phyloP scores from a whole-genome alignment of 1,140 invertebrate species.

The Pseudoatta argentina region DNA sequence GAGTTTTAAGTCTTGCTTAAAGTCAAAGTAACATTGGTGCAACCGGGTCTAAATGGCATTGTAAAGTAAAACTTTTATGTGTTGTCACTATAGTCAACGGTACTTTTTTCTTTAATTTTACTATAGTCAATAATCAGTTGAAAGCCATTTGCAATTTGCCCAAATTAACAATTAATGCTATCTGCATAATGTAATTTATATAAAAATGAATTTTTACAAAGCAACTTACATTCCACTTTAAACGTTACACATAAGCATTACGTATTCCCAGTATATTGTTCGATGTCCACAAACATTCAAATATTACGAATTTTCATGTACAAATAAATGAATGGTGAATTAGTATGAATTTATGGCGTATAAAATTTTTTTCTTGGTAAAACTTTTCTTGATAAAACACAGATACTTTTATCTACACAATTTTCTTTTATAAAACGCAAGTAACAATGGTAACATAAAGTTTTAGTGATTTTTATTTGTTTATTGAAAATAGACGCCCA shows the following conservation, averaged over 20 bases:
- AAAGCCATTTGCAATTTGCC: background rate
- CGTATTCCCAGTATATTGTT: background rate
- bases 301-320: conserved; percentile 19
- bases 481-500: conserved; percentile 22
- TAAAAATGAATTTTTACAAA: conserved; percentile 20
- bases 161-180: background rate
- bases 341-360: background rate
- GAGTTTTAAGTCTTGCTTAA: too few relatives aligned
- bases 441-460: background rate
- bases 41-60: background rate
- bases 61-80: conserved; percentile 22
- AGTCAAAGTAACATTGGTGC: too few relatives aligned
- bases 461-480: background rate
- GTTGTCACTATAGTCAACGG: background rate
- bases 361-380: conserved; percentile 15
- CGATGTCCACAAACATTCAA: conserved; percentile 10
- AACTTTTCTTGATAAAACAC: conserved; percentile 68
- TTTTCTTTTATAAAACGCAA: conserved; percentile 71
- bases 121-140: background rate
- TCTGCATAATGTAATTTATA: background rate
- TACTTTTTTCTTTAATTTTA: background rate
- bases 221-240: conserved; percentile 7
- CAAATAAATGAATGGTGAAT: conserved; percentile 16
- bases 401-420: conserved; percentile 63
- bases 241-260: conserved; percentile 20